Evolutionary conservation across 2,113 vertebrate species (phyloP).

Genomic region (Calidris pygmaea): DNA sequence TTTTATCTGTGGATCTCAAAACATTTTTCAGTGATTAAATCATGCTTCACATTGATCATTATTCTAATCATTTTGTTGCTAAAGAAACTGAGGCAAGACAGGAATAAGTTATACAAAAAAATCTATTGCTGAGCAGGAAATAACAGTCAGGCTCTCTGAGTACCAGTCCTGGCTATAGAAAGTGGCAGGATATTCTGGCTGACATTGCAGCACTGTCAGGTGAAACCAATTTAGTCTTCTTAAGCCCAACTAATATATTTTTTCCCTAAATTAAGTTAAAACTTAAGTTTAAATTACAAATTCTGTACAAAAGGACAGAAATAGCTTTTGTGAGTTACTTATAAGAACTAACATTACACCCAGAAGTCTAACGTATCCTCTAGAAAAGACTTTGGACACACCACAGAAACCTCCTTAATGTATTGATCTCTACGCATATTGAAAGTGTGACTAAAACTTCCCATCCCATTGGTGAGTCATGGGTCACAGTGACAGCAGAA

Average conservation of each 20-base stretch:
- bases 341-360: background rate
- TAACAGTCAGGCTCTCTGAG: background rate
- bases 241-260: background rate
- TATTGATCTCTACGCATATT: background rate
- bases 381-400: background rate
- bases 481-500: conserved; percentile 40
- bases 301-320: background rate
- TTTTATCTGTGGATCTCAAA: conserved; percentile 55
- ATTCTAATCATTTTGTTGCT: background rate
- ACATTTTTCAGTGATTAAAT: background rate
- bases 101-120: background rate
- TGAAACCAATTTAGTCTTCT: background rate
- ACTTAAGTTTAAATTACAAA: background rate
- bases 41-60: background rate
- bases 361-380: background rate
- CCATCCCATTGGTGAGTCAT: background rate
- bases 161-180: background rate
- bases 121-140: background rate
- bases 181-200: background rate
- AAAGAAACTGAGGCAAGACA: conserved; percentile 13
- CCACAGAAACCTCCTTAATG: background rate
- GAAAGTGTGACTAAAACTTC: background rate
- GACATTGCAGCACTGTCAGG: background rate
- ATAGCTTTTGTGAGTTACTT: background rate
- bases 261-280: background rate